Conservation (phyloP, 2,888 invertebrate genomes). For the Lottia scabra region DNA sequence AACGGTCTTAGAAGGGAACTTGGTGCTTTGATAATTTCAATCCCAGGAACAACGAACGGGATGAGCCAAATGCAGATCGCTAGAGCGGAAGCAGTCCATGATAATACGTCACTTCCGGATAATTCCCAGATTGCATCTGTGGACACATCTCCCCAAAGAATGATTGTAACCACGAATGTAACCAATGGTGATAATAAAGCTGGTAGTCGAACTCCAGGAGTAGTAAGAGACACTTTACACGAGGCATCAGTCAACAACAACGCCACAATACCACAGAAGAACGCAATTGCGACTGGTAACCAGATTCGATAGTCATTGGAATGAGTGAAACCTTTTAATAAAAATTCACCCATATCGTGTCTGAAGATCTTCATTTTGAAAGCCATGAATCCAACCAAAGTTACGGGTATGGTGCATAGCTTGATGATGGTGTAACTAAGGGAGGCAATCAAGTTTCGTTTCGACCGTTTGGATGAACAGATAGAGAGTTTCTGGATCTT, state of each 20-base stretch:
- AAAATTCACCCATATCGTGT: conserved; percentile 25
- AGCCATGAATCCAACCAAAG: conserved; percentile 34
- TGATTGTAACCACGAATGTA: conserved; percentile 23
- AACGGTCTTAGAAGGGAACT: conserved; percentile 33
- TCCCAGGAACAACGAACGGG: conserved; percentile 29
- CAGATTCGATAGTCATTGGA: conserved; percentile 30
- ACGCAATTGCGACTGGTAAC: conserved; percentile 34
- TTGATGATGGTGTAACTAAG: conserved; percentile 38
- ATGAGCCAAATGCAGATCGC: conserved; percentile 31
- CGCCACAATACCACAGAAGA: conserved; percentile 29
- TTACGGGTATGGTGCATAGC: conserved; percentile 27
- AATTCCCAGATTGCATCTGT: conserved; percentile 34
- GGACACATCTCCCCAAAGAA: conserved; percentile 35
- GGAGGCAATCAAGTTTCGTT: conserved; percentile 34
- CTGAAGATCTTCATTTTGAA: conserved; percentile 37
- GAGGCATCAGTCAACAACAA: conserved; percentile 30
- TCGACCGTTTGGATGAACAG: conserved; percentile 24
- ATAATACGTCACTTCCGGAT: conserved; percentile 26
- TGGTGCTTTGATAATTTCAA: conserved; percentile 15
- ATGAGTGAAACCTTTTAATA: conserved; percentile 29
- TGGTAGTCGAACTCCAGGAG: conserved; percentile 35
- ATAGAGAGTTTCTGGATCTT: conserved; percentile 35
- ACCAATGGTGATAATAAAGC: conserved; percentile 35
- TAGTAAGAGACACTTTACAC: conserved; percentile 36
- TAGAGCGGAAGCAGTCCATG: conserved; percentile 38